Conservation (phyloP, 2,113 vertebrate genomes). For the Colius striatus region DNA sequence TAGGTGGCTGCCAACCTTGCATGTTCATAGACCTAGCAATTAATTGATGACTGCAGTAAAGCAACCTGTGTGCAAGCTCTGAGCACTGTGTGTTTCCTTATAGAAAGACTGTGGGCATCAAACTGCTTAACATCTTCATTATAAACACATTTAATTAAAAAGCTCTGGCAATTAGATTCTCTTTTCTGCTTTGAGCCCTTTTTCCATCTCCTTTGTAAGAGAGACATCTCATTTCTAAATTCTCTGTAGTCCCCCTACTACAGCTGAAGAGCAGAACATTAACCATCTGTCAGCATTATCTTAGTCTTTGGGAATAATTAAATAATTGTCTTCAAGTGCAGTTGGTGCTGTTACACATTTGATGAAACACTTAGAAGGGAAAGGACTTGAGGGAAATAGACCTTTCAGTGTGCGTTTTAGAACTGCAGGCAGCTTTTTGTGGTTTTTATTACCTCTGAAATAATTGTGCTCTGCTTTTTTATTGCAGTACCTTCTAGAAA, state of each 20-base stretch:
- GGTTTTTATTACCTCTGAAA: slow-evolving; percentile 17
- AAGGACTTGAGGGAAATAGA: slow-evolving; percentile 43
- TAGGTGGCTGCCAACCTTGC: neutral
- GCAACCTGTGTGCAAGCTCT: neutral
- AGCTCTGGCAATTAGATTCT: neutral
- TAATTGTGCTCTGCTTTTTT: slow-evolving; percentile 59
- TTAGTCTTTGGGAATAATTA: slow-evolving; percentile 28
- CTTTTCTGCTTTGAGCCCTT: slow-evolving; percentile 17
- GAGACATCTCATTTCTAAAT: slow-evolving; percentile 3
- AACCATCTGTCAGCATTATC: slow-evolving; percentile 35
- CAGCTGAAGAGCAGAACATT: slow-evolving; percentile 23
- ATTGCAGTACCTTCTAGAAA: slow-evolving; percentile 97
- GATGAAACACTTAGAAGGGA: slow-evolving; percentile 32
- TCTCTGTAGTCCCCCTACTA: neutral
- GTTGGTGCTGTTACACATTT: slow-evolving; percentile 16
- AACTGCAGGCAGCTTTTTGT: slow-evolving; percentile 33
- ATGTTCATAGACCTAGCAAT: rapidly evolving
- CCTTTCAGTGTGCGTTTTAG: neutral
- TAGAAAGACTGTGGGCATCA: neutral
- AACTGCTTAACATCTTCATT: neutral
- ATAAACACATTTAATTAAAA: neutral
- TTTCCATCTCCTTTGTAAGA: neutral
- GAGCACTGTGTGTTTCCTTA: neutral
- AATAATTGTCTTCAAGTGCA: slow-evolving; percentile 40
- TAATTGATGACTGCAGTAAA: neutral